phyloP scores from a whole-genome alignment of 1,140 invertebrate genomes.

The Campoletis sonorensis region DNA sequence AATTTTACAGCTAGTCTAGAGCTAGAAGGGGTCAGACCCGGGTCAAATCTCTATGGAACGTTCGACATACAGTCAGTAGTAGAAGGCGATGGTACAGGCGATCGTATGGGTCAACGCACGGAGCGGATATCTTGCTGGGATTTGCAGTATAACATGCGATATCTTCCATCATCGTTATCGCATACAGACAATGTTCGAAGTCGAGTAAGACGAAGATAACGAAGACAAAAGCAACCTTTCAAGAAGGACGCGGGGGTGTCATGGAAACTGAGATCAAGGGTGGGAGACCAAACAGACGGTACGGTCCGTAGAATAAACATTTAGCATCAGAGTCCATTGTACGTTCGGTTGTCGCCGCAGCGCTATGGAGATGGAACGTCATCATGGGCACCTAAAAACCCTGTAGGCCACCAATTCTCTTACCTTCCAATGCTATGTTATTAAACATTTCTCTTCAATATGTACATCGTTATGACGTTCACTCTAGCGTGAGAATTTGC shows the following conservation, averaged over 20 bases:
- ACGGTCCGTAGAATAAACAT: slow-evolving; percentile 51
- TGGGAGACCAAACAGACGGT: slow-evolving; percentile 39
- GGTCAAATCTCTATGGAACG: too few relatives aligned
- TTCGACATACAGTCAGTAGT: background rate
- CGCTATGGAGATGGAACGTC: slow-evolving; percentile 50
- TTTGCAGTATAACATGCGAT: background rate
- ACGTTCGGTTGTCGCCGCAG: slow-evolving; percentile 49
- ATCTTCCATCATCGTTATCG: background rate
- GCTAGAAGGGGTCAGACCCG: too few relatives aligned
- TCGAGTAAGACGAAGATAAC: slow-evolving; percentile 29
- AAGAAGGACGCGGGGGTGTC: background rate
- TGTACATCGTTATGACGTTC: slow-evolving; percentile 16
- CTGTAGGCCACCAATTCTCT: slow-evolving; percentile 57
- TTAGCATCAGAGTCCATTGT: slow-evolving; percentile 67
- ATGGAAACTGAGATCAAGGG: background rate
- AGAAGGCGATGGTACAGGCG: background rate
- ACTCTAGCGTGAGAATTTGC: background rate
- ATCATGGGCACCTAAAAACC: slow-evolving; percentile 58
- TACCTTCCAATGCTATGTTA: slow-evolving; percentile 38
- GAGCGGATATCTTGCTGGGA: background rate
- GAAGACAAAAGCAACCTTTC: background rate
- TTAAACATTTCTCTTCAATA: background rate
- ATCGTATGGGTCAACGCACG: background rate
- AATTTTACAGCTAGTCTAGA: too few relatives aligned
- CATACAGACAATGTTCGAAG: background rate